A percentile compares a stretch with the other conserved stretches of the same genome.
phyloP scores from a whole-genome alignment of 2,888 invertebrate genomes.

The Callosobruchus maculatus region DNA sequence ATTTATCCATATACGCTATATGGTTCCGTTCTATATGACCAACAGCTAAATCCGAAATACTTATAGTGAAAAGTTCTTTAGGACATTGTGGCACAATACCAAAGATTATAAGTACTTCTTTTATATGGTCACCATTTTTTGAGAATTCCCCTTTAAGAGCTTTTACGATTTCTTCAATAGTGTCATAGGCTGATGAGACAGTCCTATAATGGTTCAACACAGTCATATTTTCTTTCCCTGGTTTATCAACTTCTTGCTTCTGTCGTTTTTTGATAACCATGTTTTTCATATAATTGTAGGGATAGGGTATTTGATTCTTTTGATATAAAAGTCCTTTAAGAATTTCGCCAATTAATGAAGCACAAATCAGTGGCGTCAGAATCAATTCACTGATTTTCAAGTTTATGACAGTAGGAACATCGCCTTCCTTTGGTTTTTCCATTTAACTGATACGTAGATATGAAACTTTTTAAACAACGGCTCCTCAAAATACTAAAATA shows the following conservation, averaged over 20 bases:
- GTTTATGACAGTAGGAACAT: background rate
- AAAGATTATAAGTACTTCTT: slow-evolving; percentile 38
- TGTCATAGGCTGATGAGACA: slow-evolving; percentile 37
- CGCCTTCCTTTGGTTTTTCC: background rate
- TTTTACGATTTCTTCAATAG: slow-evolving; percentile 34
- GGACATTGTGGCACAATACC: slow-evolving; percentile 37
- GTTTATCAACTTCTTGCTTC: slow-evolving; percentile 8
- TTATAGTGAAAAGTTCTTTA: slow-evolving; percentile 37
- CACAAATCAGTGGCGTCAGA: slow-evolving; percentile 56
- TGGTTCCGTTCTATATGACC: slow-evolving; percentile 40
- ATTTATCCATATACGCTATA: slow-evolving; percentile 28
- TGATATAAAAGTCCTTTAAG: slow-evolving; percentile 58
- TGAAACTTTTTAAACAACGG: no score
- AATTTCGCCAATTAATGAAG: slow-evolving; percentile 56
- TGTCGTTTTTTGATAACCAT: slow-evolving; percentile 35
- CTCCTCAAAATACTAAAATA: no score
- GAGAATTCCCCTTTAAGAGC: slow-evolving; percentile 34
- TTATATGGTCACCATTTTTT: slow-evolving; percentile 22
- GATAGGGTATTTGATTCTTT: slow-evolving; percentile 50
- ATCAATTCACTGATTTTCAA: background rate
- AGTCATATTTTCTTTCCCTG: slow-evolving; percentile 25
- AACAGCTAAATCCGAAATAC: slow-evolving; percentile 26
- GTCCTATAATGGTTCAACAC: slow-evolving; percentile 33
- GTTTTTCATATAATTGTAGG: slow-evolving; percentile 37
- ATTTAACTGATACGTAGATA: no score